Base-by-base conservation (phyloP, 2,797 vertebrate species). In the Clarias laeviceps region DNA sequence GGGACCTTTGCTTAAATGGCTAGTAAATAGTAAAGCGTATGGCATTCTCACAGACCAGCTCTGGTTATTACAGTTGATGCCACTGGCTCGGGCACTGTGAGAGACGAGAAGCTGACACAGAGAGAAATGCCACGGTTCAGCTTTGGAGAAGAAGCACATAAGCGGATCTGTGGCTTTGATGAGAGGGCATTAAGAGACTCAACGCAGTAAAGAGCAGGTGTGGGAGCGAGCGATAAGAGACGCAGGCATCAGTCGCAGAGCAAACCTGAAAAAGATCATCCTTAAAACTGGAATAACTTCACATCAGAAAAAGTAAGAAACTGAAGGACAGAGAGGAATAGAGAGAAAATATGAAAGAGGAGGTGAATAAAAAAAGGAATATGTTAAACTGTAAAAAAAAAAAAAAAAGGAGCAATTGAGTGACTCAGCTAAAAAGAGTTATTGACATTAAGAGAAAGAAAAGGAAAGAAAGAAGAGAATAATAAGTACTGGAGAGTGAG, bases 211-310 rank as follows among this genome's bases (percentile, higher is more conserved):
- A 94, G 94, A 90, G 93, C 93, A 94, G 94, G 93, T 94, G 92
- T 95, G 94, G 91, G 94, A 95, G 94, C 94, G 94, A 92, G 94
- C 90, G 93, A 92, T 92, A 94, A 89, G 89, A 92, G 92, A 93
- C 89, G 85, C 93, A 93, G 94, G 88, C 91, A 93, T 93, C 90
- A 92, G 88, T 92, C 88, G 89, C 90, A 83, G 37, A 82, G 76
- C 68, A 61, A 85, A 82, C 84, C 69, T 65, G 65, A 84, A 82
- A 82, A 82, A 84, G 12, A 73, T 80, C 59, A 57, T 80, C 89
- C 90, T 59, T 90, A 89, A 91, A 91, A 90, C 87, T 89, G 88
- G 91, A 87, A 89, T 15, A 84, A n/a, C 54, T n/a, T 87, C 34
- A 27, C 86, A 86, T 85, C 70, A 84, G 65, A 65, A 59, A 68